These are phyloP conservation scores for Campylorhamphus procurvoides DNA, from an alignment of 2,113 vertebrate genomes.

Conservation along the genomic window DNA sequence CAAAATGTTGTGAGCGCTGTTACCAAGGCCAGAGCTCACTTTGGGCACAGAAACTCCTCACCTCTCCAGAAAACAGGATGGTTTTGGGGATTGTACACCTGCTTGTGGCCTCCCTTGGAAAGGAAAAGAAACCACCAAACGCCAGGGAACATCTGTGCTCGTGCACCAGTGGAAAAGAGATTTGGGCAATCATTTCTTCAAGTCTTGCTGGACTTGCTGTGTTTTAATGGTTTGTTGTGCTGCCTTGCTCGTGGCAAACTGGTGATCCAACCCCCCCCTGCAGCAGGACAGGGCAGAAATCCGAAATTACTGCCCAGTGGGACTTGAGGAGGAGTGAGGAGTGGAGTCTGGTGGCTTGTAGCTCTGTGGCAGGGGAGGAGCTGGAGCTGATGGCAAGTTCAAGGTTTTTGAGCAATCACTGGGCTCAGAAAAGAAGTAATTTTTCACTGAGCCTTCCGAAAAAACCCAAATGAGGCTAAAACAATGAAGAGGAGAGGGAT, in stretches of 20 bases:
- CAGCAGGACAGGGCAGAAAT: background rate
- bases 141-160: background rate
- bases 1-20: rapidly evolving
- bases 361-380: background rate
- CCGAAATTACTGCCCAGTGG: background rate
- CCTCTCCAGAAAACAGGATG: background rate
- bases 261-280: background rate
- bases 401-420: background rate
- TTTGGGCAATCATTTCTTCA: background rate
- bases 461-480: background rate
- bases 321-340: background rate
- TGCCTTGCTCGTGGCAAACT: background rate
- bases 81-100: background rate
- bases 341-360: background rate
- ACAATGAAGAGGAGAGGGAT: background rate
- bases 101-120: background rate
- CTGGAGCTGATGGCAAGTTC: background rate
- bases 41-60: background rate
- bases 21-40: background rate
- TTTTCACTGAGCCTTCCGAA: background rate
- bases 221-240: background rate
- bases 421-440: background rate
- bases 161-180: background rate
- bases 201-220: background rate
- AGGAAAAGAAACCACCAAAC: background rate